Evolutionary conservation across 2,888 invertebrate species (phyloP).

Genomic region (Cabera pusaria): DNA sequence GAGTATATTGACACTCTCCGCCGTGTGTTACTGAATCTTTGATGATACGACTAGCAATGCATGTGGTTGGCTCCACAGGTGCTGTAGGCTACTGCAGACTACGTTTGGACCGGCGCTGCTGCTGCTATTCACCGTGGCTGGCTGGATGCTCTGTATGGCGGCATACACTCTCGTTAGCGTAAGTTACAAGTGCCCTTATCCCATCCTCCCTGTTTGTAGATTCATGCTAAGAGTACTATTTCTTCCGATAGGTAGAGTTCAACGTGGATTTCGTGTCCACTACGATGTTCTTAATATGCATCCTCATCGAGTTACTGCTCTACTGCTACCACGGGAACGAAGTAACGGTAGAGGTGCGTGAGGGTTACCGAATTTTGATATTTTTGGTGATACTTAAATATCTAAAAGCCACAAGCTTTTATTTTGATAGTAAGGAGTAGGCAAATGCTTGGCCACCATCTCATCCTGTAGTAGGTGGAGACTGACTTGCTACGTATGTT

Average conservation of each 20-base stretch:
- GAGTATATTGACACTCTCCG: too few species aligned
- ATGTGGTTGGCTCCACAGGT: conserved; percentile 47
- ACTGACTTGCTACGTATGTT: too few species aligned
- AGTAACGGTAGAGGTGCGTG: conserved; percentile 73
- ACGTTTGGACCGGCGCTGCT: conserved; percentile 63
- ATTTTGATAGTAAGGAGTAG: too few species aligned
- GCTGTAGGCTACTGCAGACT: conserved; percentile 48
- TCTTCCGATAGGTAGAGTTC: conserved; percentile 49
- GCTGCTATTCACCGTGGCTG: conserved; percentile 68
- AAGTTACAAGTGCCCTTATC: conserved; percentile 40
- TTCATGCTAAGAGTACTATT: too few species aligned
- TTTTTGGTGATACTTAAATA: too few species aligned
- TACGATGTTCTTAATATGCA: conserved; percentile 77
- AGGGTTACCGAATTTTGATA: too few species aligned
- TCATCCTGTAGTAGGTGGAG: too few species aligned
- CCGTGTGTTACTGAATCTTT: too few species aligned
- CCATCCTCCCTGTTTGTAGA: too few species aligned
- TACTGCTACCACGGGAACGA: conserved; percentile 84
- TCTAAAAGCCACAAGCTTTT: too few species aligned
- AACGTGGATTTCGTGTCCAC: conserved; percentile 78
- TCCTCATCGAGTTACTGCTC: conserved; percentile 79
- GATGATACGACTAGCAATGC: too few species aligned
- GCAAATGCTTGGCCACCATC: too few species aligned
- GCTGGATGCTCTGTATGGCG: conserved; percentile 76
- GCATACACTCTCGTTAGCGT: conserved; percentile 69